Evolutionary conservation across 1,140 invertebrate species (phyloP).

Genomic region (Drosophila mojavensis): DNA sequence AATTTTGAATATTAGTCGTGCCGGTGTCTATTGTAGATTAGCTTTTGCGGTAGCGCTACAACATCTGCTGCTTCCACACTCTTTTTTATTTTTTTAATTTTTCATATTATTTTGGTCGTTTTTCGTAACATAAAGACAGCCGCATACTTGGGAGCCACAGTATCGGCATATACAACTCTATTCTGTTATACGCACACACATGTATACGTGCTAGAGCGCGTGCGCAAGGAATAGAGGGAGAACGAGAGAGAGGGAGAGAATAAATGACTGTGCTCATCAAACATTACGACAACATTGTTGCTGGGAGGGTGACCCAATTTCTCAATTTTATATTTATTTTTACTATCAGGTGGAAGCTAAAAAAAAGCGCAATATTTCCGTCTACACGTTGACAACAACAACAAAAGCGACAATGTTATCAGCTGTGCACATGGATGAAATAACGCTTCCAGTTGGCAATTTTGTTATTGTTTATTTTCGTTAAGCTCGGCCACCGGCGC

Average conservation of each 20-base stretch:
- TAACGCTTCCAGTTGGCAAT: slow-evolving; percentile 44
- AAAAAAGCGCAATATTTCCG: slow-evolving; percentile 42
- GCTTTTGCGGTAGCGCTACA: too few relatives aligned
- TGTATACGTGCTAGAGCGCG: neutral
- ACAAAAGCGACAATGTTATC: slow-evolving; percentile 3
- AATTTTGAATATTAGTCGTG: too few relatives aligned
- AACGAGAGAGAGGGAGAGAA: neutral
- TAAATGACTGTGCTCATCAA: slow-evolving; percentile 12
- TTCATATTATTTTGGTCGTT: slow-evolving; percentile 4
- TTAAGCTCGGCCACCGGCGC: slow-evolving; percentile 63
- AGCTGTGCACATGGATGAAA: slow-evolving; percentile 42
- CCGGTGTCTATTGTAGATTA: too few relatives aligned
- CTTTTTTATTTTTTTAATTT: too few relatives aligned
- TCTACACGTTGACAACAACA: slow-evolving; percentile 23
- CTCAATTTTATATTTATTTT: slow-evolving; percentile 9
- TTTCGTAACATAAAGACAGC: too few relatives aligned
- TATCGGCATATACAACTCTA: too few relatives aligned
- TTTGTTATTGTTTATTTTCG: slow-evolving; percentile 66
- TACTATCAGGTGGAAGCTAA: slow-evolving; percentile 28
- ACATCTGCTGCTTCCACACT: too few relatives aligned
- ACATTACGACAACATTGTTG: slow-evolving; percentile 45
- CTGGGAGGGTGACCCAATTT: slow-evolving; percentile 43
- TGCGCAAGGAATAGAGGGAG: too few relatives aligned
- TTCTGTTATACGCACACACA: slow-evolving; percentile 15
- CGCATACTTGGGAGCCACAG: slow-evolving; percentile 1